These are phyloP conservation scores for Acanthacorydalis orientalis DNA, from an alignment of 2,888 invertebrate species.

Conservation along the genomic window DNA sequence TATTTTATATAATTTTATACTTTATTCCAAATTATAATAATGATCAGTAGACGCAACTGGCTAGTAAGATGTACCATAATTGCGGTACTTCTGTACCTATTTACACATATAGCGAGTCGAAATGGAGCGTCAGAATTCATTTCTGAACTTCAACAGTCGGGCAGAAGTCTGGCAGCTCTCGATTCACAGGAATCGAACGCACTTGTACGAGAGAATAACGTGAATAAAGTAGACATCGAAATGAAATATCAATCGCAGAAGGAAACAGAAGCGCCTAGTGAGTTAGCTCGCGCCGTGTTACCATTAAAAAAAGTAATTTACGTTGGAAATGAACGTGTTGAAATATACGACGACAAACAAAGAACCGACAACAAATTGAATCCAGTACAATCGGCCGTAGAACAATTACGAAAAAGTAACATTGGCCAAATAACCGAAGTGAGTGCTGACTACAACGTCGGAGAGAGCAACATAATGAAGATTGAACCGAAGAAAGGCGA, in stretches of 20 bases:
- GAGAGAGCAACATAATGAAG: not conserved
- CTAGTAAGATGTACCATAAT: conserved; percentile 7
- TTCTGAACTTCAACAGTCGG: conserved; percentile 26
- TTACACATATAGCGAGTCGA: conserved; percentile 8
- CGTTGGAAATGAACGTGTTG: not conserved
- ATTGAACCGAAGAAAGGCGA: conserved; percentile 9
- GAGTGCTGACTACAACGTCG: conserved; percentile 1
- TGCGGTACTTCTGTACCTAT: conserved; percentile 8
- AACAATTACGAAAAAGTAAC: not conserved
- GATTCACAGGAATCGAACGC: conserved; percentile 13
- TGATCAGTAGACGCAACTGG: conserved; percentile 8
- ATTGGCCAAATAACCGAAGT: not conserved
- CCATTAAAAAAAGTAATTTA: not conserved
- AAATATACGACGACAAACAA: not conserved
- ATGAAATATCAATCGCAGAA: not conserved
- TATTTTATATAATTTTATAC: not conserved
- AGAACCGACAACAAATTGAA: not conserved
- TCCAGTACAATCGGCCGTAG: not conserved
- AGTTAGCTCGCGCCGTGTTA: not conserved
- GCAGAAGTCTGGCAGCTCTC: conserved; percentile 24
- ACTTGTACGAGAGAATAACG: not conserved
- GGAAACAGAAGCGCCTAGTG: not conserved
- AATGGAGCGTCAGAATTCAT: conserved; percentile 12
- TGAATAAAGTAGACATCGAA: not conserved
- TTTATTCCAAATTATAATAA: conserved; percentile 3